phyloP scores from a whole-genome alignment of 2,113 vertebrate genomes.

The Engraulis encrasicolus region DNA sequence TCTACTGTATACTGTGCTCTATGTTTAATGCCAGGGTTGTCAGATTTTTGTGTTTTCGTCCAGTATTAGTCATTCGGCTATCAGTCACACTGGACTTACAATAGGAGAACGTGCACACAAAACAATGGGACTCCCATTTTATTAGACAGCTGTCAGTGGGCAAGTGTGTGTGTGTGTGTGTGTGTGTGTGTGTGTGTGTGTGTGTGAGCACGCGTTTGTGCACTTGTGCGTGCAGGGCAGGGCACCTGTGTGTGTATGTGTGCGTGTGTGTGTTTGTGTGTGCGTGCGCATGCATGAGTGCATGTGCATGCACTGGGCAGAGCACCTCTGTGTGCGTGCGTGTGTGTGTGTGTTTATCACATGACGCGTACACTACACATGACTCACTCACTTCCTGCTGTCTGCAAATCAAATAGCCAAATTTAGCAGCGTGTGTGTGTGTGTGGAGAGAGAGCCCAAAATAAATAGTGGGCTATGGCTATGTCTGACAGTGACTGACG shows the following conservation, averaged over 20 bases:
- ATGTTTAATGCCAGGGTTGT: too few relatives aligned
- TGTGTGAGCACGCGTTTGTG: neutral
- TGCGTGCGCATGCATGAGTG: neutral
- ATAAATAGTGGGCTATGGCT: neutral
- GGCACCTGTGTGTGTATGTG: constrained; percentile 41
- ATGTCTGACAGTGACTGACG: neutral
- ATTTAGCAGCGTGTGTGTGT: neutral
- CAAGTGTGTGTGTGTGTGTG: neutral
- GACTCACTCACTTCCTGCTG: constrained; percentile 59
- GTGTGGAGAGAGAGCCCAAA: neutral
- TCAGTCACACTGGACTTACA: too few relatives aligned
- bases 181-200: constrained; percentile 8
- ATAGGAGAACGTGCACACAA: neutral
- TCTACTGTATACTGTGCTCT: too few relatives aligned
- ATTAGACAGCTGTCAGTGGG: neutral
- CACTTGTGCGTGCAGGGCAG: neutral
- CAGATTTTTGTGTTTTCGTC: too few relatives aligned
- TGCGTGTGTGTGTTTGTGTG: constrained; percentile 1
- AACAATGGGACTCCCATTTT: neutral
- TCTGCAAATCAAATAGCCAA: constrained; percentile 18
- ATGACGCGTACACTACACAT: constrained; percentile 41
- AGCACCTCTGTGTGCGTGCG: too few relatives aligned
- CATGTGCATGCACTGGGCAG: neutral
- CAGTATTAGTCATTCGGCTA: too few relatives aligned
- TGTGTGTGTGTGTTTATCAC: constrained; percentile 45